phyloP scores from a whole-genome alignment of 2,888 invertebrate genomes.

The Pyrrhia umbra region DNA sequence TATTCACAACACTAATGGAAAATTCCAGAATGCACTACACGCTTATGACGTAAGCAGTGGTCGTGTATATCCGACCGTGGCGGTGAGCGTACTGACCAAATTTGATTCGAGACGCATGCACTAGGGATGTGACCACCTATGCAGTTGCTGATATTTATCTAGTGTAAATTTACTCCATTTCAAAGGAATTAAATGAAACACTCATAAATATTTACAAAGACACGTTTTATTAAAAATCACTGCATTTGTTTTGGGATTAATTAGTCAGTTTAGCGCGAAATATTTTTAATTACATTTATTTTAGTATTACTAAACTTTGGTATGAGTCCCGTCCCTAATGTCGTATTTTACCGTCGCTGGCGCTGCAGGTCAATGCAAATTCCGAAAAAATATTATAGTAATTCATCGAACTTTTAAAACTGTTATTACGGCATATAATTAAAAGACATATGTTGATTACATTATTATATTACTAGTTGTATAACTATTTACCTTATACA shows the following conservation, averaged over 20 bases:
- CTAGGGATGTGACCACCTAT: conserved; percentile 27
- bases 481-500: conserved; percentile 40
- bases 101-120: conserved; percentile 11
- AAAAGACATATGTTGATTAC: conserved; percentile 30
- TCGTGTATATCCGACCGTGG: conserved; percentile 32
- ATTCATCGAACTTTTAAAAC: conserved; percentile 24
- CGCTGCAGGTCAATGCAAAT: conserved; percentile 25
- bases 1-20: conserved; percentile 24
- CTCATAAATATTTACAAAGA: conserved; percentile 27
- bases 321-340: no score
- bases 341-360: conserved; percentile 18
- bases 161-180: conserved; percentile 30
- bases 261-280: conserved; percentile 24
- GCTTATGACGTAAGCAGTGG: conserved; percentile 26
- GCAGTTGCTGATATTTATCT: conserved; percentile 20
- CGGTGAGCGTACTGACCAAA: conserved; percentile 17
- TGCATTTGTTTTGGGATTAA: conserved; percentile 30
- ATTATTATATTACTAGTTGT: conserved; percentile 29
- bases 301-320: conserved; percentile 20
- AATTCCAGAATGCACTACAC: conserved; percentile 28
- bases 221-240: conserved; percentile 24
- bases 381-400: conserved; percentile 19
- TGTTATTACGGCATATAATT: conserved; percentile 37
- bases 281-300: conserved; percentile 21
- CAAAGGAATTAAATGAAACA: conserved; percentile 29